Percentiles rank a stretch among this genome's conserved stretches.
phyloP scores from a whole-genome alignment of 2,888 invertebrate species.

The Miltochrista miniata region DNA sequence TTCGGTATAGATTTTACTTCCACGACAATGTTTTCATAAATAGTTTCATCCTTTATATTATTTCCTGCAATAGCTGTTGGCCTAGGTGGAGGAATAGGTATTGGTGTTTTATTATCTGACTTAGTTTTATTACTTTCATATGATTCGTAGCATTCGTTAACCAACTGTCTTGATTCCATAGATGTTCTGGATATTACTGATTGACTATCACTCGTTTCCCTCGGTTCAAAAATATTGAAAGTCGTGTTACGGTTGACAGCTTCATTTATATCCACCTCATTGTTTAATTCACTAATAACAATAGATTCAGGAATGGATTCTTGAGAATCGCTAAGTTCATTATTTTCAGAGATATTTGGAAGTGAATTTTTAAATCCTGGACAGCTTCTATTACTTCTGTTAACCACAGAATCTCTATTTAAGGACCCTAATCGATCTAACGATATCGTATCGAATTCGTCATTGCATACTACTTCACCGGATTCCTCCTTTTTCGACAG shows the following conservation, averaged over 20 bases:
- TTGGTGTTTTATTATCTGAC: slow-evolving; percentile 27
- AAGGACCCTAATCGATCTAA: slow-evolving; percentile 71
- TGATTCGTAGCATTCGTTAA: slow-evolving; percentile 76
- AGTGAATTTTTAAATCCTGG: slow-evolving; percentile 77
- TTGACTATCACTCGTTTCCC: slow-evolving; percentile 41
- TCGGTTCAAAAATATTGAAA: slow-evolving; percentile 67
- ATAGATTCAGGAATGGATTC: slow-evolving; percentile 60
- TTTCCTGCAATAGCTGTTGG: slow-evolving; percentile 33
- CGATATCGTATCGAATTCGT: slow-evolving; percentile 79
- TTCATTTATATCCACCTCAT: slow-evolving; percentile 43
- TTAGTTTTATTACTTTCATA: slow-evolving; percentile 57
- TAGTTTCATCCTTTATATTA: slow-evolving; percentile 44
- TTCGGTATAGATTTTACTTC: slow-evolving; percentile 55
- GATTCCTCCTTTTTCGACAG: slow-evolving; percentile 76
- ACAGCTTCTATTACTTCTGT: slow-evolving; percentile 77
- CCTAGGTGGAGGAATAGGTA: slow-evolving; percentile 66
- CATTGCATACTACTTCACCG: slow-evolving; percentile 72
- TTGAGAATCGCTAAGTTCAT: slow-evolving; percentile 65
- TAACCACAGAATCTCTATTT: slow-evolving; percentile 72
- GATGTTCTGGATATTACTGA: slow-evolving; percentile 55
- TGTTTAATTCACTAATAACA: slow-evolving; percentile 45
- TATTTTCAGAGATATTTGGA: slow-evolving; percentile 78
- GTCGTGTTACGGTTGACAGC: slow-evolving; percentile 57
- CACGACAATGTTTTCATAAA: slow-evolving; percentile 67
- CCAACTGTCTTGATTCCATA: slow-evolving; percentile 57